These are phyloP conservation scores for Enteromius viviparus DNA, from an alignment of 2,797 vertebrate genomes.

Conservation along the genomic window DNA sequence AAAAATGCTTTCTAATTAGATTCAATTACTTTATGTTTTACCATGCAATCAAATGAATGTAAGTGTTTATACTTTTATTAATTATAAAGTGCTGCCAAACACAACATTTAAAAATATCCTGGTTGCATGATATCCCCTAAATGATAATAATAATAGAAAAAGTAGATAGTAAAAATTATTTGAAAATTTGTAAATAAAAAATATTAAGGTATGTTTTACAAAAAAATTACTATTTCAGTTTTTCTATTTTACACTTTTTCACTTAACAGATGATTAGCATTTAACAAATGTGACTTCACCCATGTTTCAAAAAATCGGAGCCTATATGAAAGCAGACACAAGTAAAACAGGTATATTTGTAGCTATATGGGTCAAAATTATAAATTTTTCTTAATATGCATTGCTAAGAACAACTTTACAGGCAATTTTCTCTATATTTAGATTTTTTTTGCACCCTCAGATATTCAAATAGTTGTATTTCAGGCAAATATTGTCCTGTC, in stretches of 20 bases:
- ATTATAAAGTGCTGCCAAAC: background rate
- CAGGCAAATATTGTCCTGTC: background rate
- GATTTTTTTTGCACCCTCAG: background rate
- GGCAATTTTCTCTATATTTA: background rate
- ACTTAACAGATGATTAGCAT: background rate
- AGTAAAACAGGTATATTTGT: background rate
- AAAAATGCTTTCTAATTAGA: background rate
- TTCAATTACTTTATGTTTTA: background rate
- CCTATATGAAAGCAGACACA: background rate
- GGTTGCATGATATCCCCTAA: background rate
- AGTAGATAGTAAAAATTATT: background rate
- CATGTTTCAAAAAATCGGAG: background rate
- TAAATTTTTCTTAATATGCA: background rate
- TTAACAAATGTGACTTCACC: background rate
- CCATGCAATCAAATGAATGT: background rate
- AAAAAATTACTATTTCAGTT: background rate
- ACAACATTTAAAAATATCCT: background rate
- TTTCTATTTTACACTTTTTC: background rate
- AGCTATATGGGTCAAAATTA: background rate
- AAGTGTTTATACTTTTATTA: too few species aligned
- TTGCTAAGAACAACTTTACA: background rate
- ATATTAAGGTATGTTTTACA: background rate
- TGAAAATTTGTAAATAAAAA: background rate
- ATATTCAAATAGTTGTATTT: background rate
- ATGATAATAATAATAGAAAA: background rate